Conservation (phyloP, 2,888 invertebrate species). For the Labia minor region DNA sequence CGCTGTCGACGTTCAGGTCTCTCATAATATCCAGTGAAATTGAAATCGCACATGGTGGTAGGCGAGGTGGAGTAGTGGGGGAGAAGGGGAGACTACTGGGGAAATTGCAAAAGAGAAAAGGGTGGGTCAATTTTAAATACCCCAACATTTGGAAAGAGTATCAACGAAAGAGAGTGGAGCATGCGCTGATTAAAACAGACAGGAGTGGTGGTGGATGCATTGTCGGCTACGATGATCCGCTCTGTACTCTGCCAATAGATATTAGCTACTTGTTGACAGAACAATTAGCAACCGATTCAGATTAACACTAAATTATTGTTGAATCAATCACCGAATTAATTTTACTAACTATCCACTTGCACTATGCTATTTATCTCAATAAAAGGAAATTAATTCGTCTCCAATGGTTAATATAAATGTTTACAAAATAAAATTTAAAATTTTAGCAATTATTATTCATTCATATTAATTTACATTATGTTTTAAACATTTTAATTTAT, state of each 20-base stretch:
- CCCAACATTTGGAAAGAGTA: background rate
- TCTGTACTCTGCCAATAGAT: background rate
- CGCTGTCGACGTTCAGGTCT: background rate
- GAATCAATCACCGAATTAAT: background rate
- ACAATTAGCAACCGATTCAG: background rate
- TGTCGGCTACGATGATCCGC: background rate
- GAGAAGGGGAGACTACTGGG: background rate
- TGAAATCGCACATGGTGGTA: background rate
- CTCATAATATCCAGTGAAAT: conserved; percentile 8
- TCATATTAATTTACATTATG: too few relatives aligned
- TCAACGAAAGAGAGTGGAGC: background rate
- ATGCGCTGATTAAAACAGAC: background rate
- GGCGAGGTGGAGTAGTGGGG: background rate
- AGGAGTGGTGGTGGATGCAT: background rate
- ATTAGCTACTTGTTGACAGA: conserved; percentile 5
- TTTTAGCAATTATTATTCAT: background rate
- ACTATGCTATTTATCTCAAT: too few relatives aligned
- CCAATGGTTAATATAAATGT: too few relatives aligned
- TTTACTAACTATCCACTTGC: background rate
- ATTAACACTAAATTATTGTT: background rate
- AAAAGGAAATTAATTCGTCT: too few relatives aligned
- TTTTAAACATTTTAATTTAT: too few relatives aligned
- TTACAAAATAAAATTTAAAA: background rate
- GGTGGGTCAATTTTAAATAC: background rate
- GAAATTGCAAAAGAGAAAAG: background rate